Percentiles rank a stretch among this genome's conserved stretches.
These are phyloP conservation scores for Pachycephus smyrnensis DNA, from an alignment of 2,888 invertebrate genomes.

Conservation along the genomic window DNA sequence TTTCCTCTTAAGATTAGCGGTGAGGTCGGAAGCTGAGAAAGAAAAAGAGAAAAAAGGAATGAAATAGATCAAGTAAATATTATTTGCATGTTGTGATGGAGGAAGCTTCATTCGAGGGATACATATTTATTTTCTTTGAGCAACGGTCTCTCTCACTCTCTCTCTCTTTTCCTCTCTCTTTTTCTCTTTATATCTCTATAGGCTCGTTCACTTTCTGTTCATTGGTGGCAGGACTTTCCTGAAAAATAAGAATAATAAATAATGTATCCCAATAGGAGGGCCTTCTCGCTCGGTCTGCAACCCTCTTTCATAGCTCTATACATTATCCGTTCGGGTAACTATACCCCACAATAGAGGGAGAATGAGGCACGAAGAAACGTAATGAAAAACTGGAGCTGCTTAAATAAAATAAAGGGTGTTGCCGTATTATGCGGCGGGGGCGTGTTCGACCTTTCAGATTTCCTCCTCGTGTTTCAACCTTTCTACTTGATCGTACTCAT, in stretches of 20 bases:
- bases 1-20: conserved; percentile 9
- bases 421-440: conserved; percentile 55
- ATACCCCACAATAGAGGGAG: conserved; percentile 9
- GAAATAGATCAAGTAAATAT: not conserved
- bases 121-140: not conserved
- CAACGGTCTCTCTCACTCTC: not conserved
- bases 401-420: conserved; percentile 65
- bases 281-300: not conserved
- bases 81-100: not conserved
- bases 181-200: no score
- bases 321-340: no score
- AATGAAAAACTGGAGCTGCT: conserved; percentile 64
- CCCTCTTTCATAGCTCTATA: not conserved
- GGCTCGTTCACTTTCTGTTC: no score
- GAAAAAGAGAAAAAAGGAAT: conserved; percentile 31
- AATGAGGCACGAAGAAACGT: conserved; percentile 52
- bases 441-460: conserved; percentile 38
- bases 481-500: conserved; percentile 16
- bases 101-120: not conserved
- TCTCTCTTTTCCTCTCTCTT: no score
- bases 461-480: conserved; percentile 15
- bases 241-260: conserved; percentile 63
- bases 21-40: conserved; percentile 19
- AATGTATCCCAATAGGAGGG: conserved; percentile 56
- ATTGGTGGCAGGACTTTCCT: not conserved